Evolutionary conservation across 2,797 vertebrate species (phyloP), one percentile per base, ranked within the genome.

Genomic region (Synaphobranchus kaupii): DNA sequence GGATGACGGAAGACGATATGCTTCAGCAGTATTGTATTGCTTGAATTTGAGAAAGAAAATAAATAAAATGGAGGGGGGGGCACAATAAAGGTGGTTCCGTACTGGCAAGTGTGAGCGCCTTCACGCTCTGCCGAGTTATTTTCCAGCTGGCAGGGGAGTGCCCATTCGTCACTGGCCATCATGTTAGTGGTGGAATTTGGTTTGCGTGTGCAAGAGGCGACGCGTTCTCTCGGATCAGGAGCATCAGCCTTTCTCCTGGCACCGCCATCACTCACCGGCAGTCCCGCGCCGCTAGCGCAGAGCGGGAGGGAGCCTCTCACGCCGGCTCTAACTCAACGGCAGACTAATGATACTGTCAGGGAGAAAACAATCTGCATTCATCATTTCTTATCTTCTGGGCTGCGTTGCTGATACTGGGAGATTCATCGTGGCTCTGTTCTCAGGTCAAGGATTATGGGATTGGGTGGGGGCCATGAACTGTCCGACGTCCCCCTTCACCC

Each of bases 371-470:
- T 90, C 90, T 91, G 89, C 83, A 76, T 92, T 92, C 90, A 92
- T 93, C 93, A 93, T 92, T 89, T 90, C 91, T 92, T 93, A 92
- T 93, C 93, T 93, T 90, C 89, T 88, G 88, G 90, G 90, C 87
- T 25, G 56, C 76, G 7, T 4, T 44, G 90, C 88, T 86, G 88
- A 88, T 39, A n/a, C 85, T 66, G 87, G 84, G 88, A 86, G 87
- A 88, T 82, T 84, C 78, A 90, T 90, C 86, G 88, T 39, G 2
- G 48, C 13, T 60, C 88, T 5, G 25, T 85, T 87, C 88, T 85
- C 54, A 80, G 90, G 91, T 92, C 91, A 93, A 93, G 92, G 92
- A 91, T 88, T 91, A 71, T 86, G 88, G 85, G 68, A 89, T 88
- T 87, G 87, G 90, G 90, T 56, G 22, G 82, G 76, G 86, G 83